Evolutionary conservation across 2,113 vertebrate genomes (phyloP), one percentile per base, ranked within the genome.

Genomic region (Aix galericulata): DNA sequence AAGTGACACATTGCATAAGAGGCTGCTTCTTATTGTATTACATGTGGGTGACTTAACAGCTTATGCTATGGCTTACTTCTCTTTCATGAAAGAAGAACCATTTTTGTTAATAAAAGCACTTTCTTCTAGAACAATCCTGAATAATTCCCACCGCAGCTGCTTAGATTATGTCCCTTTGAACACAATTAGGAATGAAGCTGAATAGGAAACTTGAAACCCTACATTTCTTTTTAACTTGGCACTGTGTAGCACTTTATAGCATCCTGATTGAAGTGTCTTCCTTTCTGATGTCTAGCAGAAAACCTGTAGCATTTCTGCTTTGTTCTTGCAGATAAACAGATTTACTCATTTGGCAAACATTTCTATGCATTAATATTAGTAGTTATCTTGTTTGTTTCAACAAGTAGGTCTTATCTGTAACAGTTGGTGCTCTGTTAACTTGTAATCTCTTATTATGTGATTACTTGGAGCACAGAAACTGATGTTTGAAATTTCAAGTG

Each of bases 21-120:
- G 68, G 32, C 60, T 90, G 68, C 68, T 95, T 40, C 69, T 92
- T 86, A 38, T n/a, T 91, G 9, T 88, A 42, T 91, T 95, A n/a
- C 40, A 23, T 84, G 22, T 84, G 56, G 26, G 38, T 86, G 76
- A 86, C 68, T 84, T 92, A 86, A 75, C 52, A 86, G 59, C 38
- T 94, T 90, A 75, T 68, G 42, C 56, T 83, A 3, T 78, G 60
- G 17, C 36, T 89, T 88, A 18, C 4, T 75, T 86, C 80, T 94
- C 14, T 23, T 60, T 92, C 12, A 20, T 90, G 60, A 60, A 78
- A 88, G 32, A 36, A 17, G 20, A 90, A 36, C 26, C 1, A 5
- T 89, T 95, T 88, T 75, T 91, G 82, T 86, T 86, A 74, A 32
- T 59, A 78, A 77, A 89, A 89, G 13, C 8, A 48, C 74, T 93